Conservation (phyloP, 2,797 vertebrate species). For the Phyllotis vaccarum region DNA sequence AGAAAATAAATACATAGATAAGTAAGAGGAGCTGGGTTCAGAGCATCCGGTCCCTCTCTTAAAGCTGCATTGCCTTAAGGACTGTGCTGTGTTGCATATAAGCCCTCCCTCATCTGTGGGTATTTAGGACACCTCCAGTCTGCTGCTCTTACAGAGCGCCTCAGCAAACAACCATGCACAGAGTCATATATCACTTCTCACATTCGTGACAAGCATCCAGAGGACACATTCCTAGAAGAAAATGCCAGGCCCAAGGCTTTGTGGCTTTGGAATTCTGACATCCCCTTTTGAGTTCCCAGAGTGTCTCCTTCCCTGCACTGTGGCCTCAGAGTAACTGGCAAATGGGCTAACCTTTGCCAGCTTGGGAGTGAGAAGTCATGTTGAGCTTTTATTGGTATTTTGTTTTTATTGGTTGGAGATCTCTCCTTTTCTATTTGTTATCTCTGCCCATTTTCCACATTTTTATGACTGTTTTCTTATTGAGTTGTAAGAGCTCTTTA, state of each 20-base stretch:
- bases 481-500: slow-evolving; percentile 71
- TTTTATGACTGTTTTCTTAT: neutral
- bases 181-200: neutral
- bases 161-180: neutral
- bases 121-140: neutral
- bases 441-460: neutral
- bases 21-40: neutral
- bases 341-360: neutral
- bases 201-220: neutral
- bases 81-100: neutral
- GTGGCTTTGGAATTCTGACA: neutral
- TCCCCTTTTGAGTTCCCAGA: neutral
- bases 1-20: neutral
- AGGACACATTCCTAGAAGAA: slow-evolving; percentile 59
- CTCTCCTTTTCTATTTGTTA: neutral
- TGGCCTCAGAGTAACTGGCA: neutral
- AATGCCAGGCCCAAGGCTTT: neutral
- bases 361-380: neutral
- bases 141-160: neutral
- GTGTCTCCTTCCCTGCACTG: neutral
- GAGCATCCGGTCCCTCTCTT: neutral
- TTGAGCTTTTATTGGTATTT: neutral
- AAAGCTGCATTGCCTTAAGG: neutral
- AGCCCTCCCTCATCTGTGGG: neutral
- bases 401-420: neutral